A percentile compares a stretch with the other conserved stretches of the same genome.
These are phyloP conservation scores for Cotesia congregata DNA, from an alignment of 2,888 invertebrate species.

Conservation along the genomic window DNA sequence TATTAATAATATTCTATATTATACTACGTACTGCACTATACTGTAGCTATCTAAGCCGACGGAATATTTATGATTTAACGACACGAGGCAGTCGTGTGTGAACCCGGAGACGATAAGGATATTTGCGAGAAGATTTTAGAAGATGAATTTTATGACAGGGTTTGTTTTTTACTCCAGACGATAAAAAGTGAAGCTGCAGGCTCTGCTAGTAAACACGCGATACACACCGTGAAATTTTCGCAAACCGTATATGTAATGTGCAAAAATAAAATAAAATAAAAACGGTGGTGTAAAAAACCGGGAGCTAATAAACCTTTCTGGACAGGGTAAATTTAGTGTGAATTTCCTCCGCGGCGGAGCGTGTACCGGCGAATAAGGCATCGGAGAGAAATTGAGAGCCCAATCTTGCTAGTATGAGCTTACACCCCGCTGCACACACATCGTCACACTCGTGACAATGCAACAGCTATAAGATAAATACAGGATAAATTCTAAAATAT, in stretches of 20 bases:
- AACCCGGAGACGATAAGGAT: no score
- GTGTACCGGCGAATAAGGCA: not conserved
- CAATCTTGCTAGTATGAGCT: conserved; percentile 10
- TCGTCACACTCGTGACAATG: not conserved
- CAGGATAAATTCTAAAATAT: conserved; percentile 8
- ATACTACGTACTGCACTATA: no score
- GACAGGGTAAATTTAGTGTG: conserved; percentile 15
- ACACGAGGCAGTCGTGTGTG: no score
- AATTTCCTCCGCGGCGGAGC: conserved; percentile 1
- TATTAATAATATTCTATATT: no score
- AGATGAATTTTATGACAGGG: no score
- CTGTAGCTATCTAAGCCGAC: no score
- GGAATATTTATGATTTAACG: no score
- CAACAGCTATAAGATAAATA: not conserved
- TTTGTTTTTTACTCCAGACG: no score
- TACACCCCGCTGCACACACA: conserved; percentile 4
- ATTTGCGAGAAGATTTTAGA: no score
- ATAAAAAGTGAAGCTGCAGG: no score
- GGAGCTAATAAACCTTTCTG: conserved; percentile 12
- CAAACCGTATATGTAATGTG: not conserved
- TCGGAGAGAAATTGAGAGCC: conserved; percentile 3
- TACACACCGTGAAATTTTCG: not conserved
- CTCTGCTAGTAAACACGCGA: not conserved
- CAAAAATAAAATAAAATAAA: not conserved
- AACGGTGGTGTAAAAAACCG: not conserved